Conservation (phyloP, 2,113 vertebrate species). For the Platysternon megacephalum region DNA sequence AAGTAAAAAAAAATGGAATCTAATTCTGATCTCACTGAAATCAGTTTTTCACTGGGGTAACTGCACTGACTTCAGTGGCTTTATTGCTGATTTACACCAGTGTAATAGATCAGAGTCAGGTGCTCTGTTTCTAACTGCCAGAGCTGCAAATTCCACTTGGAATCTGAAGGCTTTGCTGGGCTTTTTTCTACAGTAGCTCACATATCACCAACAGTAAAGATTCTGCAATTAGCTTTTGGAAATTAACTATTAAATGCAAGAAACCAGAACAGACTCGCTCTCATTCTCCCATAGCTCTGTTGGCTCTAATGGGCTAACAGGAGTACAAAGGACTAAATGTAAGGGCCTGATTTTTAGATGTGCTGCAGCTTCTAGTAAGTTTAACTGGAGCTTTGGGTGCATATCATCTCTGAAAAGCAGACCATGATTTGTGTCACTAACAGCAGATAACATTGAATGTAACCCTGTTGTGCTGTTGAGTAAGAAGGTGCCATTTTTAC, state of each 20-base stretch:
- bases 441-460: background rate
- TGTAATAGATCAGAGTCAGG: background rate
- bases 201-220: background rate
- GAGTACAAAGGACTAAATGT: background rate
- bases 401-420: background rate
- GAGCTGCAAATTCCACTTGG: background rate
- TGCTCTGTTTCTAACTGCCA: background rate
- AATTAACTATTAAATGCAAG: background rate
- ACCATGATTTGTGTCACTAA: background rate
- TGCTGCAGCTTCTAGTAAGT: background rate
- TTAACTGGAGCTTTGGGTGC: background rate
- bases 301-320: background rate
- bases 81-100: background rate
- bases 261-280: background rate
- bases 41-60: background rate
- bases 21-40: slow-evolving; percentile 6
- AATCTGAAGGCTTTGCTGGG: background rate
- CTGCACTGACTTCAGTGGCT: background rate
- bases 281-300: background rate
- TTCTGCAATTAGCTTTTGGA: background rate
- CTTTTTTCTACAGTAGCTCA: background rate
- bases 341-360: background rate
- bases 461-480: background rate
- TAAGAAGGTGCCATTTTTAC: slow-evolving; percentile 30
- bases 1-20: slow-evolving; percentile 50